Evolutionary conservation across 2,113 vertebrate species (phyloP).

Genomic region (Ranitomeya imitator): DNA sequence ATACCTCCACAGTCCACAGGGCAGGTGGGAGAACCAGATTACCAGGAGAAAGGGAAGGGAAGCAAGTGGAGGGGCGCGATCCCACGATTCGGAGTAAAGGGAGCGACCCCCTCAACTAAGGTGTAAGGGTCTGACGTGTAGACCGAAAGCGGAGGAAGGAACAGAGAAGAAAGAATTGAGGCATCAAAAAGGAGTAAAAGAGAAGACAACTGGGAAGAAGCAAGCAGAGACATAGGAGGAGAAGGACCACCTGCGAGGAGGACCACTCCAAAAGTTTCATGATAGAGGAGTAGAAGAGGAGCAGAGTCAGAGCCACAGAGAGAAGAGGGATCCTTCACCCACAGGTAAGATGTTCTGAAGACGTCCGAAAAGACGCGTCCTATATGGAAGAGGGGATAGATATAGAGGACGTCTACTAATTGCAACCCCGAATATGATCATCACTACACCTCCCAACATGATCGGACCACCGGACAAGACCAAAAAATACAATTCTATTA

Average conservation of each 20-base stretch:
- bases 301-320: not conserved
- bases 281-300: not conserved
- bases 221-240: not conserved
- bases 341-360: conserved; percentile 14
- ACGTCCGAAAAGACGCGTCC: not conserved
- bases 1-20: conserved; percentile 36
- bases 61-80: not conserved
- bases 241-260: not conserved
- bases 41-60: not conserved
- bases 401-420: not conserved
- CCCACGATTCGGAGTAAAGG: not conserved
- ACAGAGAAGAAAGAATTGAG: not conserved
- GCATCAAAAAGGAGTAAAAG: not conserved
- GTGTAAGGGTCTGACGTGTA: not conserved
- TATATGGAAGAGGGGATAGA: not conserved
- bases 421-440: not conserved
- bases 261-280: conserved; percentile 1
- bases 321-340: not conserved
- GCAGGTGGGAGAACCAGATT: conserved; percentile 30
- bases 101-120: not conserved
- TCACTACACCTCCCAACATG: not conserved
- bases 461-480: not conserved
- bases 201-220: not conserved
- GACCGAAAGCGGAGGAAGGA: not conserved
- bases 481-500: not conserved